Evolutionary conservation across 2,888 invertebrate species (phyloP).

Genomic region (Cheilosia grossa): DNA sequence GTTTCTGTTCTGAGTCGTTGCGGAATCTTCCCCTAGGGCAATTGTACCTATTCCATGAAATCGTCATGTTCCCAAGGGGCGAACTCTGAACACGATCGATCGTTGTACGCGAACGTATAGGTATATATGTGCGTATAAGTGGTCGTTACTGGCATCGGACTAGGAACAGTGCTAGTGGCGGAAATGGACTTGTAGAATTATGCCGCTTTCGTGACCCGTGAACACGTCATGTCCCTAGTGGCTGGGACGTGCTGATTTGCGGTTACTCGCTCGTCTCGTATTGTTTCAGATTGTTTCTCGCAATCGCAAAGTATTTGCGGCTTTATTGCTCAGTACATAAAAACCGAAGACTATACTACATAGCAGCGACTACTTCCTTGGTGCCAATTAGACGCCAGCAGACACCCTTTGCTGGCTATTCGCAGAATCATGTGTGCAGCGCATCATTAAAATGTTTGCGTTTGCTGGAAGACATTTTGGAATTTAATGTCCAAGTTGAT

Average conservation of each 20-base stretch:
- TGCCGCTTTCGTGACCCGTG: conserved; percentile 69
- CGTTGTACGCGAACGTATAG: conserved; percentile 40
- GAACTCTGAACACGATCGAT: conserved; percentile 61
- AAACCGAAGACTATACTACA: background rate
- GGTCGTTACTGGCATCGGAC: conserved; percentile 56
- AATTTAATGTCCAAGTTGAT: conserved; percentile 5
- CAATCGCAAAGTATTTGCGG: background rate
- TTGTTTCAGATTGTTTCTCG: background rate
- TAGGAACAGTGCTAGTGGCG: conserved; percentile 48
- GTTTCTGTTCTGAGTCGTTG: conserved; percentile 37
- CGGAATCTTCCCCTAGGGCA: conserved; percentile 55
- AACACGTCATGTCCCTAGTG: conserved; percentile 61
- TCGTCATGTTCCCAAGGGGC: conserved; percentile 55
- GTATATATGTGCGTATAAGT: conserved; percentile 39
- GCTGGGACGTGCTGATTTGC: conserved; percentile 8
- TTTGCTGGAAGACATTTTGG: conserved; percentile 8
- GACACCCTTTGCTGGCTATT: conserved; percentile 12
- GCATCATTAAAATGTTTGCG: conserved; percentile 16
- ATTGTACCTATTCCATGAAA: conserved; percentile 40
- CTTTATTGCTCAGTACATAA: conserved; percentile 1
- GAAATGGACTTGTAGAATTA: conserved; percentile 67
- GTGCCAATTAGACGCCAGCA: conserved; percentile 15
- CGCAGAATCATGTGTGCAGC: background rate
- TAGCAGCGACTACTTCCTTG: background rate
- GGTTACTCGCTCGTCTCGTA: background rate